Evolutionary conservation across 2,113 vertebrate species (phyloP), one percentile per base, ranked within the genome.

Genomic region (Ceuthmochares aereus): DNA sequence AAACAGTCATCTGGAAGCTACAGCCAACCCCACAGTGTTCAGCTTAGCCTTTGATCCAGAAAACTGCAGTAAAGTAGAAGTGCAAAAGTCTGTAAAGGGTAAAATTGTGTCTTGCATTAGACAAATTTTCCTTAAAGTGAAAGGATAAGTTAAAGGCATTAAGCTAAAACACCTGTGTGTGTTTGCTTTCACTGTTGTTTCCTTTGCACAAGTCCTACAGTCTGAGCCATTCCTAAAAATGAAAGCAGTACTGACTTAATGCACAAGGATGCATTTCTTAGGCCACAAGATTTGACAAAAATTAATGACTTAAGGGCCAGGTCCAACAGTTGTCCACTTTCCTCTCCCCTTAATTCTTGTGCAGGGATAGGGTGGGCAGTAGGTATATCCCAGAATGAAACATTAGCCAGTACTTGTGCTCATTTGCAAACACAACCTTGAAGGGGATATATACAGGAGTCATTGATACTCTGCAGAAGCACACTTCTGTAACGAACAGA

Each of bases 151-250:
- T 68, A 5, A 14, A 68, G 59, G 27, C 7, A 12, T 9, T 15
- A 64, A 40, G 9, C 55, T 85, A 18, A 54, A 88, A 56, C 3
- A 9, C 3, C 0, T 23, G 3, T 16, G 4, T 36, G 4, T 58
- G 30, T 75, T 59, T 86, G 86, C 60, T 94, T 85, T 93, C 54
- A 26, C 52, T 84, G 13, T 49, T 55, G 19, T 77, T 95, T 90
- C 36, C 29, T 84, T 90, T 58, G 43, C 86, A 40, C 12, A 12
- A 95, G 58, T 60, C 86, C 22, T 96, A 76, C 95, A 78, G 60
- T 88, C 95, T 96, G 96, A 96, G 90, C 93, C 95, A 81, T 86
- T 94, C 72, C 52, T 88, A 37, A 85, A 87, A 91, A 87, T 45
- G 32, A 94, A 84, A 91, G 76, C 82, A 95, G 82, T 78, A 73